Conservation (phyloP, 2,113 vertebrate species). For the Hyperoodon ampullatus region DNA sequence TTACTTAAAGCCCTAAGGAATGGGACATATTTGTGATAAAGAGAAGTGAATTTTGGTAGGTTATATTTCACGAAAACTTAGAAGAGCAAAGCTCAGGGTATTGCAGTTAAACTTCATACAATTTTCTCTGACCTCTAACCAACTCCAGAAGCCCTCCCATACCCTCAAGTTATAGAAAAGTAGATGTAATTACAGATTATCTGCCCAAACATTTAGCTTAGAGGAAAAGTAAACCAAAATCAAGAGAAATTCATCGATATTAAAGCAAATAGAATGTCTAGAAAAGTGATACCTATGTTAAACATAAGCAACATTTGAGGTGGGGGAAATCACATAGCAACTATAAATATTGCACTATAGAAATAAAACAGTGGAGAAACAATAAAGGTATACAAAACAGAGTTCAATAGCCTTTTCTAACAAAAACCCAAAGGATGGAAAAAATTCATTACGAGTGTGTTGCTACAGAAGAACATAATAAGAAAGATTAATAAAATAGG, state of each 20-base stretch:
- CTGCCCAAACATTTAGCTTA: neutral
- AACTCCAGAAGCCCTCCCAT: neutral
- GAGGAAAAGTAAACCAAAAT: neutral
- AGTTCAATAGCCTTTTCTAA: neutral
- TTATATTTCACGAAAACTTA: neutral
- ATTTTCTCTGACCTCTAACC: neutral
- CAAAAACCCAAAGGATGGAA: neutral
- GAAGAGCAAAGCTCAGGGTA: neutral
- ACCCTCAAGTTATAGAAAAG: neutral
- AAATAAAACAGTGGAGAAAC: neutral
- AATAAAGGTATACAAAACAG: neutral
- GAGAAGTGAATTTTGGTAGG: neutral
- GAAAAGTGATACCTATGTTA: neutral
- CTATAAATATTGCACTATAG: neutral
- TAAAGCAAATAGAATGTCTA: neutral
- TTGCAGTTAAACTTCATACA: neutral
- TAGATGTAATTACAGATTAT: neutral
- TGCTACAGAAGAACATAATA: neutral
- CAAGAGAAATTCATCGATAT: neutral
- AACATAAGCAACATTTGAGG: neutral
- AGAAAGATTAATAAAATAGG: neutral
- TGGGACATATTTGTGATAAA: neutral
- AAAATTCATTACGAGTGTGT: neutral
- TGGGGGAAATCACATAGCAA: neutral
- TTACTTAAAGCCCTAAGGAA: neutral